Evolutionary conservation across 2,888 invertebrate species (phyloP).

Genomic region (Hirtodrosophila cameraria): DNA sequence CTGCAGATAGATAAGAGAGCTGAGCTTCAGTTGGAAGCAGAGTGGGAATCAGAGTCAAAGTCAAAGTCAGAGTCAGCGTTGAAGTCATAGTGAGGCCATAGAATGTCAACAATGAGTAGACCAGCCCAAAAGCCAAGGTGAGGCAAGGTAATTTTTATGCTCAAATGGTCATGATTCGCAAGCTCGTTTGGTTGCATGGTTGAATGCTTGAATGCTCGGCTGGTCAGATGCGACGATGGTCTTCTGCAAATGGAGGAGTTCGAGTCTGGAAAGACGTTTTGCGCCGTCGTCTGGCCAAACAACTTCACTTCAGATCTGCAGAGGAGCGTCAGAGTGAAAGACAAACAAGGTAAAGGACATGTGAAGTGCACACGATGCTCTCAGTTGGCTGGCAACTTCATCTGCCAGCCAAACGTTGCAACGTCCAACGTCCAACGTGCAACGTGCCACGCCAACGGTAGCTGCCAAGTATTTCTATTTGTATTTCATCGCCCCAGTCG

Average conservation of each 20-base stretch:
- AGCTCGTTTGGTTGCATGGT: conserved; percentile 43
- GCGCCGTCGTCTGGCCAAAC: conserved; percentile 66
- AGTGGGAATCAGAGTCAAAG: conserved; percentile 5
- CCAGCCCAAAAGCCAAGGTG: conserved; percentile 13
- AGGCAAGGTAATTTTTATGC: conserved; percentile 71
- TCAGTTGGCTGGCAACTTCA: conserved; percentile 65
- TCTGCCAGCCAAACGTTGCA: conserved; percentile 42
- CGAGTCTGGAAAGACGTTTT: conserved; percentile 32
- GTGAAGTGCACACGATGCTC: conserved; percentile 65
- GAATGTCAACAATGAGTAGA: conserved; percentile 56
- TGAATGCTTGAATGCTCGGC: conserved; percentile 5
- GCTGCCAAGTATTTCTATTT: conserved; percentile 80
- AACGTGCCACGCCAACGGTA: conserved; percentile 56
- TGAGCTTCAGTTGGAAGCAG: no score
- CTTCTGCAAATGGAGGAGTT: no score
- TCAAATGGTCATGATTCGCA: conserved; percentile 75
- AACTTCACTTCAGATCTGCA: conserved; percentile 50
- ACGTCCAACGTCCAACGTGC: conserved; percentile 15
- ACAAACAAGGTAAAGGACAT: conserved; percentile 79
- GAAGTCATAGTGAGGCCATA: conserved; percentile 41
- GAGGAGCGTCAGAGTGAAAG: conserved; percentile 73
- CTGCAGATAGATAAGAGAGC: conserved; percentile 39
- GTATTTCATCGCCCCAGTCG: conserved; percentile 77
- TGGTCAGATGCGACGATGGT: conserved; percentile 8
- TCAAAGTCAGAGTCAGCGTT: conserved; percentile 42